Conservation (phyloP, 2,888 invertebrate species). For the Tanaodytes sp. region DNA sequence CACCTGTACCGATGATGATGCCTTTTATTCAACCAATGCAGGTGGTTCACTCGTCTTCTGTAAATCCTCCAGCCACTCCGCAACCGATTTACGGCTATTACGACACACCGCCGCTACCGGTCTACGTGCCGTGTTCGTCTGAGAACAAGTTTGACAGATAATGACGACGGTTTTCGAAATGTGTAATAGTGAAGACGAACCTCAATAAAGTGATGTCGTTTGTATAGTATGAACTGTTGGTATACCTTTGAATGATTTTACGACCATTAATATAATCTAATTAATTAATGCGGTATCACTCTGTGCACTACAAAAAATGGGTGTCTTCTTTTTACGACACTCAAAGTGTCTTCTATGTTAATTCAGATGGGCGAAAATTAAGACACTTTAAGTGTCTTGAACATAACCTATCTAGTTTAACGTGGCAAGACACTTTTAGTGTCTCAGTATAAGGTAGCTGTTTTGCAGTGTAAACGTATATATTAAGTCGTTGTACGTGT, state of each 20-base stretch:
- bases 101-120: constrained; percentile 65
- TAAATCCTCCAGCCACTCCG: constrained; percentile 57
- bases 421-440: too few relatives aligned
- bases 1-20: constrained; percentile 69
- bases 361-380: too few relatives aligned
- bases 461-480: too few relatives aligned
- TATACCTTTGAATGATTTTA: constrained; percentile 21
- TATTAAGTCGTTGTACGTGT: constrained; percentile 21
- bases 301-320: too few relatives aligned
- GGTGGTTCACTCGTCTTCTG: constrained; percentile 62
- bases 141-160: constrained; percentile 70
- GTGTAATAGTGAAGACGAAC: constrained; percentile 9
- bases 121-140: constrained; percentile 66
- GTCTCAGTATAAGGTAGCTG: too few relatives aligned
- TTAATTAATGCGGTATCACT: too few relatives aligned
- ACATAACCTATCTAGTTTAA: too few relatives aligned
- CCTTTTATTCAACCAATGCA: constrained; percentile 69
- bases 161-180: constrained; percentile 30
- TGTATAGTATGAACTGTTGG: constrained; percentile 37
- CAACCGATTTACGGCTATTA: constrained; percentile 70
- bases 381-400: too few relatives aligned
- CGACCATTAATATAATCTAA: not conserved
- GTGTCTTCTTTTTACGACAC: too few relatives aligned
- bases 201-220: constrained; percentile 17
- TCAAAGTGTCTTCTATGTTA: too few relatives aligned